Conservation (phyloP, 2,797 vertebrate genomes). For the Leucoraja ocellata region DNA sequence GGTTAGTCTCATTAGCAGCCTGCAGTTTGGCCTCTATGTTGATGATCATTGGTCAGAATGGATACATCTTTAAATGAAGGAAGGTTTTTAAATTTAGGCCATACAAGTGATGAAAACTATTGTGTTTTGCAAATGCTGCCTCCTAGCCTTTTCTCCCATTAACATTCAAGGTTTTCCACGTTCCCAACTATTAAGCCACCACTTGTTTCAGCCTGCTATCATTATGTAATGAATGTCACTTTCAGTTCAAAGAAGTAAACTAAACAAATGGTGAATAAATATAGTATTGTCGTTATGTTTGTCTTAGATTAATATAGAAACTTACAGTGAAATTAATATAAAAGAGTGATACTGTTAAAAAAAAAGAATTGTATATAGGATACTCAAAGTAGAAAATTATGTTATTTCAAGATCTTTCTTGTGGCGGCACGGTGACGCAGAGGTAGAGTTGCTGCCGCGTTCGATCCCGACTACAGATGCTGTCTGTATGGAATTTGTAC, state of each 20-base stretch:
- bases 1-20: background rate
- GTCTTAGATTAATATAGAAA: background rate
- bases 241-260: background rate
- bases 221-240: background rate
- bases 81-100: background rate
- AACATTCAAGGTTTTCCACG: background rate
- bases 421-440: no score
- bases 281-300: background rate
- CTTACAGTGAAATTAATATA: background rate
- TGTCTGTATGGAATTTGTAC: no score
- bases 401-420: no score
- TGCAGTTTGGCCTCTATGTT: background rate
- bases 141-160: background rate
- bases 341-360: no score
- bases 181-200: background rate
- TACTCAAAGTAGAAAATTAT: background rate
- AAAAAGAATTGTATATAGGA: background rate
- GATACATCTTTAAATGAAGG: background rate
- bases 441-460: no score
- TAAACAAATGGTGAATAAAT: background rate
- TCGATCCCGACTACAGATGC: no score
- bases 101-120: background rate
- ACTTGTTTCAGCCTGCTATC: background rate
- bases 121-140: background rate
- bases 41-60: background rate